A percentile compares a stretch with the other conserved stretches of the same genome.
Conservation (phyloP, 2,113 vertebrate genomes). For the Phoenicopterus ruber region DNA sequence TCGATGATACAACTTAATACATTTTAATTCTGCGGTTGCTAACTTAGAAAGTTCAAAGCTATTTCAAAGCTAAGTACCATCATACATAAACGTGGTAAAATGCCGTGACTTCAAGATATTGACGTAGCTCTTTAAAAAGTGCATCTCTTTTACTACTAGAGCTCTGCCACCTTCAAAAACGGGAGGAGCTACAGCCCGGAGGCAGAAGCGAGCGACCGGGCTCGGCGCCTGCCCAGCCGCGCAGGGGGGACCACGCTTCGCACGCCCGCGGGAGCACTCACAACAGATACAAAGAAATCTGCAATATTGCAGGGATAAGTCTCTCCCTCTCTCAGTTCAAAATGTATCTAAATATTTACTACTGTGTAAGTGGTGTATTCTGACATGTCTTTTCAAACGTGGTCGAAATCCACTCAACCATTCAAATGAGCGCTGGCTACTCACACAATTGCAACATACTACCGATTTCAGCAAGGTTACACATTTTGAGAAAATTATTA, state of each 20-base stretch:
- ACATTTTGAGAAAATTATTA: background rate
- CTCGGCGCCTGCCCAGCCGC: fast-evolving
- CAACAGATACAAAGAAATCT: background rate
- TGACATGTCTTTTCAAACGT: background rate
- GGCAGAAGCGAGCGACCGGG: background rate
- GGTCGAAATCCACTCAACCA: background rate
- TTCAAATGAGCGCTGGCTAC: background rate
- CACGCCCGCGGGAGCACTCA: background rate
- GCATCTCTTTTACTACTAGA: background rate
- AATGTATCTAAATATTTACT: background rate
- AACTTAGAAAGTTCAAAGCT: background rate
- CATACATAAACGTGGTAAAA: background rate
- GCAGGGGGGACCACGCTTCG: fast-evolving
- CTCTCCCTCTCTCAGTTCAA: background rate
- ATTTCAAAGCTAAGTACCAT: background rate
- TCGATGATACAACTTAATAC: background rate
- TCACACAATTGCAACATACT: fast-evolving
- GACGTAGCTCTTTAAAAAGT: background rate
- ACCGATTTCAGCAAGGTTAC: background rate
- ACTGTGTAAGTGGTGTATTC: background rate
- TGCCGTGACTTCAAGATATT: background rate
- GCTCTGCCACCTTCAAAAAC: background rate
- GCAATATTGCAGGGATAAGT: background rate
- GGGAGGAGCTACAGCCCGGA: background rate
- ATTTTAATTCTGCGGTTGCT: background rate